Conservation (phyloP, 2,888 invertebrate species). For the Lymantria dispar region DNA sequence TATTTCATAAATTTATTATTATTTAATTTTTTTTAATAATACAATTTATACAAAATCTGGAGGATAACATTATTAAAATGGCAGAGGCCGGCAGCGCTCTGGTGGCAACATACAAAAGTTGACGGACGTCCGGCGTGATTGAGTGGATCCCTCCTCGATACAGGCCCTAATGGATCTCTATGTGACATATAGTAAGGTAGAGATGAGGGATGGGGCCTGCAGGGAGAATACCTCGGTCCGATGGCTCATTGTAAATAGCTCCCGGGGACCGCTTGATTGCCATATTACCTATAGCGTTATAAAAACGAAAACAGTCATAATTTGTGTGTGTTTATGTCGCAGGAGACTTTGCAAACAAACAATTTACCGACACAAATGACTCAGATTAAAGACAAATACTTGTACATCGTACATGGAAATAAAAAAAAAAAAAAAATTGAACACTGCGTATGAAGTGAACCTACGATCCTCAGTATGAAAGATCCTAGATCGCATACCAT, state of each 20-base stretch:
- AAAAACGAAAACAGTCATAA: too few relatives aligned
- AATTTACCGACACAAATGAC: too few relatives aligned
- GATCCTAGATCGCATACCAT: too few relatives aligned
- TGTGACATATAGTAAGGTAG: constrained; percentile 37
- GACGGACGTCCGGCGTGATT: constrained; percentile 73
- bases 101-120: constrained; percentile 58
- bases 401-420: too few relatives aligned
- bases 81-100: constrained; percentile 39
- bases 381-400: too few relatives aligned
- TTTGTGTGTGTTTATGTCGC: too few relatives aligned
- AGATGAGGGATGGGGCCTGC: constrained; percentile 19
- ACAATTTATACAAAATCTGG: constrained; percentile 47
- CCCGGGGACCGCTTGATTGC: constrained; percentile 56
- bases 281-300: constrained; percentile 35
- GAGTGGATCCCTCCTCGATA: constrained; percentile 63
- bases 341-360: too few relatives aligned
- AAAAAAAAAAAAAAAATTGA: too few relatives aligned
- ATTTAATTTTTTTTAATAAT: constrained; percentile 21
- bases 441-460: too few relatives aligned
- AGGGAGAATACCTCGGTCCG: constrained; percentile 35
- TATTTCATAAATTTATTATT: too few relatives aligned
- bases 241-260: constrained; percentile 52
- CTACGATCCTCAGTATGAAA: too few relatives aligned
- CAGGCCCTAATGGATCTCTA: constrained; percentile 65
- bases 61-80: constrained; percentile 48